A percentile compares a stretch with the other conserved stretches of the same genome.
phyloP scores from a whole-genome alignment of 2,113 vertebrate species.

The Macquaria australasica region DNA sequence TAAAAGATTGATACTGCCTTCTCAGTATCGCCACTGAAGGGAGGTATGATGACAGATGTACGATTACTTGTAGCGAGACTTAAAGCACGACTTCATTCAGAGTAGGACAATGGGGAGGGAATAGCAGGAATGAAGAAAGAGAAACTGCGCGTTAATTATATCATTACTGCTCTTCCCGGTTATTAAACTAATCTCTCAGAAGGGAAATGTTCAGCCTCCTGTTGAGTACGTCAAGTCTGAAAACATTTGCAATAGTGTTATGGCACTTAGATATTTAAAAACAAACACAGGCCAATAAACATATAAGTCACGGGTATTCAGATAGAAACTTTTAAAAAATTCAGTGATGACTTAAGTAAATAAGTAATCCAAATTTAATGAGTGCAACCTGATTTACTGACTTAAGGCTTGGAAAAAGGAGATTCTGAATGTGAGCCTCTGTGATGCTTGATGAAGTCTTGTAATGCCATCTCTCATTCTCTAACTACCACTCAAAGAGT shows the following conservation, averaged over 20 bases:
- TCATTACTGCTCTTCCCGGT: slow-evolving; percentile 25
- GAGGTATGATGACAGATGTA: slow-evolving; percentile 36
- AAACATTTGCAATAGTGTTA: background rate
- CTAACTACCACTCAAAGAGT: background rate
- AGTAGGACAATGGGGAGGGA: slow-evolving; percentile 10
- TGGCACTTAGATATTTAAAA: background rate
- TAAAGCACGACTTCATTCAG: slow-evolving; percentile 23
- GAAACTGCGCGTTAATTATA: slow-evolving; percentile 28
- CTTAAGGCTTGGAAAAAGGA: background rate
- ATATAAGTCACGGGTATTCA: background rate
- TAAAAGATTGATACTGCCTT: slow-evolving; percentile 35
- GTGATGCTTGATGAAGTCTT: background rate
- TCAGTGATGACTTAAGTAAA: slow-evolving; percentile 2
- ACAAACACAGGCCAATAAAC: background rate
- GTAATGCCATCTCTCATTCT: slow-evolving; percentile 11
- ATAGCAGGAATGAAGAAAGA: slow-evolving; percentile 1
- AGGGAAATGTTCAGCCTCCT: slow-evolving; percentile 2
- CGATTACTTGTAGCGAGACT: slow-evolving; percentile 26
- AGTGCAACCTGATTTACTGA: slow-evolving; percentile 6
- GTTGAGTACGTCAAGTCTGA: background rate
- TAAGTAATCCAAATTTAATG: slow-evolving; percentile 10
- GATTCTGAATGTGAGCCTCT: slow-evolving; percentile 10
- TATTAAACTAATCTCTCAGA: slow-evolving; percentile 51
- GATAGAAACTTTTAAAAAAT: background rate
- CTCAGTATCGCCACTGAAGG: slow-evolving; percentile 37